phyloP scores from a whole-genome alignment of 2,888 invertebrate species.

The Boloria euphrosyne region DNA sequence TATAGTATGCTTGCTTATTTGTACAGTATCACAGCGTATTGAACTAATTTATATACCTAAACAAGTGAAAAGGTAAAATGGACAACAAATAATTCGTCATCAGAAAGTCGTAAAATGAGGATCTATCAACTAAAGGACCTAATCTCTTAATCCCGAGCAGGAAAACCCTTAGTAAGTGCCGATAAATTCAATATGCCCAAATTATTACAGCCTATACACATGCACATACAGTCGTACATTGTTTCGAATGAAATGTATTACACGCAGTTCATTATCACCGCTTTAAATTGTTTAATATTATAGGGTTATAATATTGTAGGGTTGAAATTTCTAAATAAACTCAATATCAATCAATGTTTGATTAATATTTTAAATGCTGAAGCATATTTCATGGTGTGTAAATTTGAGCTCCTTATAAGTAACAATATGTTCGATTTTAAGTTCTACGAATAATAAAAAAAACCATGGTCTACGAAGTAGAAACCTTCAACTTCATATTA shows the following conservation, averaged over 20 bases:
- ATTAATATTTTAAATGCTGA: too few relatives aligned
- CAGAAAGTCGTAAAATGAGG: constrained; percentile 51
- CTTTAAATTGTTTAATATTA: too few relatives aligned
- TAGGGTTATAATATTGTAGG: too few relatives aligned
- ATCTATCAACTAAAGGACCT: constrained; percentile 58
- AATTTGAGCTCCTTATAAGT: too few relatives aligned
- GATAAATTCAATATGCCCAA: constrained; percentile 70
- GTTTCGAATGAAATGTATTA: constrained; percentile 13
- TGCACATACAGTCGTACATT: neutral
- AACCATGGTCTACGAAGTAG: too few relatives aligned
- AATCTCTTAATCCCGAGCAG: constrained; percentile 64
- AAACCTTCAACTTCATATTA: too few relatives aligned
- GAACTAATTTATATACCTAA: neutral
- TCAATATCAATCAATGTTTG: too few relatives aligned
- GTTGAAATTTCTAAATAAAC: too few relatives aligned
- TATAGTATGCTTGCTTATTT: too few relatives aligned
- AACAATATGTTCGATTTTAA: too few relatives aligned
- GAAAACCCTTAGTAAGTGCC: constrained; percentile 56
- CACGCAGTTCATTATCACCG: neutral
- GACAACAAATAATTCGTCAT: constrained; percentile 21
- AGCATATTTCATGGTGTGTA: too few relatives aligned
- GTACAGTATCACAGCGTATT: neutral
- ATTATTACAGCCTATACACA: constrained; percentile 50
- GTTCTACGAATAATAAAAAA: too few relatives aligned
- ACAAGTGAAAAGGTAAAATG: neutral